A percentile compares a stretch with the other conserved stretches of the same genome.
phyloP scores from a whole-genome alignment of 2,888 invertebrate genomes.

The Copidosoma aretas region DNA sequence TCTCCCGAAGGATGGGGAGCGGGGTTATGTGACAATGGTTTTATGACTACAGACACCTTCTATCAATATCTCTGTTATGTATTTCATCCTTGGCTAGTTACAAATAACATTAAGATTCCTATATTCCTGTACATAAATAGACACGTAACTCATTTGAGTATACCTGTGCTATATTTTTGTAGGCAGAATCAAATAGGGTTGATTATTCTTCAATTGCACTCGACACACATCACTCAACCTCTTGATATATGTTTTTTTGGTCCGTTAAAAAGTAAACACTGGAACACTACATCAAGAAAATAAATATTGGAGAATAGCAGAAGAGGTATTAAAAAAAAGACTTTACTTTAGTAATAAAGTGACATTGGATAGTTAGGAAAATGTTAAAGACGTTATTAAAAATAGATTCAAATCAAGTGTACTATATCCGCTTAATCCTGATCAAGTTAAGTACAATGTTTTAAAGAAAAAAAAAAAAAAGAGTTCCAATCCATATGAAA shows the following conservation, averaged over 20 bases:
- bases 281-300: neutral
- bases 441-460: neutral
- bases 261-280: neutral
- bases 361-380: neutral
- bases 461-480: neutral
- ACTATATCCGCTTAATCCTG: neutral
- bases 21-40: neutral
- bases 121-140: neutral
- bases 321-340: slow-evolving; percentile 2
- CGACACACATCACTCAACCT: neutral
- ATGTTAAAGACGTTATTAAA: neutral
- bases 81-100: neutral
- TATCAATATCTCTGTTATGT: slow-evolving; percentile 1
- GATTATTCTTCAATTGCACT: neutral
- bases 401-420: neutral
- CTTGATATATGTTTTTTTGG: neutral
- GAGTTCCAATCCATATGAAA: neutral
- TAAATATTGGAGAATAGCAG: neutral
- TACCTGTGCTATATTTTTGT: slow-evolving; percentile 3
- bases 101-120: neutral
- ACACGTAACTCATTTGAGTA: neutral
- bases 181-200: neutral
- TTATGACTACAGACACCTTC: neutral
- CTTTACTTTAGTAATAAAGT: neutral
- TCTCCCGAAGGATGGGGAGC: neutral